These are phyloP conservation scores for Corticium candelabrum DNA, from an alignment of 37 sponge, comb jelly and placozoan species.

Conservation along the genomic window DNA sequence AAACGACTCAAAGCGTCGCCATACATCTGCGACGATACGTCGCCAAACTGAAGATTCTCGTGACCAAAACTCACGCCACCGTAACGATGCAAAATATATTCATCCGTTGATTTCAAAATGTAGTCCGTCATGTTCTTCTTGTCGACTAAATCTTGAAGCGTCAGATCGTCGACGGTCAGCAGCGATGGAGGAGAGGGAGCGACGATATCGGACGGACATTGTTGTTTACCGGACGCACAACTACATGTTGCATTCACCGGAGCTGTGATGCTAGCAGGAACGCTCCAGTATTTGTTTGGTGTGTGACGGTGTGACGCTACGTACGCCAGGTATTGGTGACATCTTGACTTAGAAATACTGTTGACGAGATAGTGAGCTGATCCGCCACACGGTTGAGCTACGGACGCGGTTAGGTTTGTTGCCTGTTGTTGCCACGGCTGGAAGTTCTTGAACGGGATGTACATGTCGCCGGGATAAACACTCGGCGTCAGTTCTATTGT, in stretches of 20 bases:
- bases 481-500: background rate
- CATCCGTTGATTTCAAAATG: background rate
- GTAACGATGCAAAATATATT: background rate
- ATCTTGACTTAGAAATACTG: background rate
- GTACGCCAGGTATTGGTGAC: background rate
- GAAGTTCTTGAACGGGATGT: background rate
- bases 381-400: background rate
- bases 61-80: background rate
- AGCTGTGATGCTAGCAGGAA: background rate
- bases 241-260: background rate
- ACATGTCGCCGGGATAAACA: background rate
- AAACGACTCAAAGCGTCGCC: background rate
- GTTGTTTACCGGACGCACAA: background rate
- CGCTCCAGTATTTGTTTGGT: background rate
- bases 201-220: background rate
- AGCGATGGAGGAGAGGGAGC: background rate
- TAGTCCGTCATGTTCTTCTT: background rate
- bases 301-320: too few relatives aligned
- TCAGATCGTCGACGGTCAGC: background rate
- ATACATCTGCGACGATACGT: background rate
- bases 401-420: background rate
- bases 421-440: background rate
- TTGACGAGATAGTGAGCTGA: background rate
- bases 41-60: background rate
- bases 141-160: background rate